Percentiles rank a stretch among this genome's conserved stretches.
Evolutionary conservation across 1,140 invertebrate genomes (phyloP).

Genomic region (Daktulosphaira vitifoliae): DNA sequence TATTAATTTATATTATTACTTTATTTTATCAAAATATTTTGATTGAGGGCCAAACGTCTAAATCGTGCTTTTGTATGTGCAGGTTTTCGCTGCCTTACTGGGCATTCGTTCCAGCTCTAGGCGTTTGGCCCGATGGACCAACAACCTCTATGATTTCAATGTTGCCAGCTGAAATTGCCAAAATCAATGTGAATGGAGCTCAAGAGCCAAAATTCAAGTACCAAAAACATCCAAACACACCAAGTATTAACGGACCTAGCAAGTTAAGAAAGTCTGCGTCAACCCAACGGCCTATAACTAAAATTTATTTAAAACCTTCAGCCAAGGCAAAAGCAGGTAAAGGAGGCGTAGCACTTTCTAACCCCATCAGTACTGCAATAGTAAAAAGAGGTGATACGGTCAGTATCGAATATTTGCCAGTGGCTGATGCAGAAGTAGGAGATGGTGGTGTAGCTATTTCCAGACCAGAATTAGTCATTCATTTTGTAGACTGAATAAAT

Average conservation of each 20-base stretch:
- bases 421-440: slow-evolving; percentile 58
- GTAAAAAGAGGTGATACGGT: slow-evolving; percentile 47
- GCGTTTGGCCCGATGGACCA: slow-evolving; percentile 18
- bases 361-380: slow-evolving; percentile 53
- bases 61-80: slow-evolving; percentile 27
- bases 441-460: slow-evolving; percentile 61
- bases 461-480: slow-evolving; percentile 50
- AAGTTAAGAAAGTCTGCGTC: slow-evolving; percentile 11
- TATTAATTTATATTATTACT: too few species aligned
- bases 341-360: slow-evolving; percentile 56
- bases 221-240: background rate
- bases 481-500: slow-evolving; percentile 36
- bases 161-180: background rate
- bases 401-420: slow-evolving; percentile 53
- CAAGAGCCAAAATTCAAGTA: background rate
- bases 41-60: slow-evolving; percentile 27
- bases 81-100: slow-evolving; percentile 29
- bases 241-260: slow-evolving; percentile 10
- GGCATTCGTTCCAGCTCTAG: slow-evolving; percentile 18
- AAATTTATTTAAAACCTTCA: slow-evolving; percentile 52
- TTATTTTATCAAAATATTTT: too few species aligned
- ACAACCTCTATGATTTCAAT: background rate
- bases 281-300: slow-evolving; percentile 38
- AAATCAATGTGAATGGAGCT: background rate
- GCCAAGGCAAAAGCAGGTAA: slow-evolving; percentile 54